These are phyloP conservation scores for Nemurella pictetii DNA, from an alignment of 2,888 invertebrate genomes.

Conservation along the genomic window DNA sequence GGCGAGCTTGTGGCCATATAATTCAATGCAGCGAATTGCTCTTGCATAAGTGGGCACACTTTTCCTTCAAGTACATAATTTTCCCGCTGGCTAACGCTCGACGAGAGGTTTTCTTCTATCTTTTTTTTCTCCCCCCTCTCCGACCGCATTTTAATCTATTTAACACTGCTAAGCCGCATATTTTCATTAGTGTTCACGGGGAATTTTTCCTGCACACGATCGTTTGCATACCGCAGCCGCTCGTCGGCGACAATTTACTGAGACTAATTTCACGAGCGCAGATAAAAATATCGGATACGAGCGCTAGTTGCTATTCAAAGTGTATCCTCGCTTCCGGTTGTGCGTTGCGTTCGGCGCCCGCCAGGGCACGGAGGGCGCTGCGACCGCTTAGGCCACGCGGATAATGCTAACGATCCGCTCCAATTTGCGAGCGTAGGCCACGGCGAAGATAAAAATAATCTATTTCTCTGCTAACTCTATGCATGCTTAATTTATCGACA, in stretches of 20 bases:
- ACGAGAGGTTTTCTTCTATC: background rate
- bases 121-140: background rate
- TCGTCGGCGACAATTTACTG: slow-evolving; percentile 19
- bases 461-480: slow-evolving; percentile 1
- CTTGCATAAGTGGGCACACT: background rate
- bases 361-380: background rate
- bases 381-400: background rate
- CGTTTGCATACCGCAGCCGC: slow-evolving; percentile 25
- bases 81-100: background rate
- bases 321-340: slow-evolving; percentile 18
- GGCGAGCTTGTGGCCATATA: background rate
- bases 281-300: slow-evolving; percentile 21
- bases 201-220: background rate
- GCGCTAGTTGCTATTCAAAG: slow-evolving; percentile 20
- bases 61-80: slow-evolving; percentile 13
- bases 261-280: slow-evolving; percentile 27
- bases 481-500: slow-evolving; percentile 3
- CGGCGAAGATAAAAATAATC: slow-evolving; percentile 9
- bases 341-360: background rate
- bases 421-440: background rate
- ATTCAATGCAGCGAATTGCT: background rate
- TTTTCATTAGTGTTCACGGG: slow-evolving; percentile 25
- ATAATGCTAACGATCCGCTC: slow-evolving; percentile 21
- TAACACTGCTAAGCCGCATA: slow-evolving; percentile 18
- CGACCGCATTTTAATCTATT: slow-evolving; percentile 14